Base-by-base conservation (phyloP, 1,140 invertebrate species). In the Drosophila tani region DNA sequence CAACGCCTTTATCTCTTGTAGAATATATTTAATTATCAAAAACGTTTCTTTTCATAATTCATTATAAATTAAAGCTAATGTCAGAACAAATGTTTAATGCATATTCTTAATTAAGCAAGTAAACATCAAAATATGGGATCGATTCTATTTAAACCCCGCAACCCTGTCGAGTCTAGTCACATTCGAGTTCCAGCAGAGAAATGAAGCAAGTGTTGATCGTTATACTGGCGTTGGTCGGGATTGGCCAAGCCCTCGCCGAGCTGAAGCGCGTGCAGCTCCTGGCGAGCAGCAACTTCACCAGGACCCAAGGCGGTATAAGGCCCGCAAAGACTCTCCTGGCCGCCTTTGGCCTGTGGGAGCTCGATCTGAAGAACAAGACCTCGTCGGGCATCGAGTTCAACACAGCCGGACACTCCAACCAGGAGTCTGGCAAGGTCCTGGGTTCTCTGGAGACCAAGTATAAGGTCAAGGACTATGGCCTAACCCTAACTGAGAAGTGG, bases 401-500 rank as follows among this genome's bases (percentile, higher is more conserved):
- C 91, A 96, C 97, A 79, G 96, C 96, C 74, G 97, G 98, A 68
- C 95, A 95, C 75, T 97, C 97, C 46, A 98, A 97, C 93, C 96
- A 97, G 92, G 98, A 99, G 88, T 96, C 96, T 76, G 98, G 98
- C 88, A 98, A 98, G 94, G 96, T 95, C 7, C 96, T 96, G 83
- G 98, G 97, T 55, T 97, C 95, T 63, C 95, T 99, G 84, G 98
- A 99, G 93, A 98, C 98, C 35, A 99, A 99, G 94, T 99, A 99
- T 93, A 98, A 97, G 93, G 95, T 98, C 77, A 96, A 96, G 90
- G 97, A 99, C 83, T 97, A 98, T 94, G 98, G 98, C 85, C 92
- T 99, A 19, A 99, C 98, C 51, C 97, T 99, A 91, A 97, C 97
- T 71, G 99, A 99, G 93, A 99, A 98, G 93, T 99, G 99, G 99